Base-by-base conservation (phyloP, 1,140 invertebrate species). In the Drosophila lacertosa region DNA sequence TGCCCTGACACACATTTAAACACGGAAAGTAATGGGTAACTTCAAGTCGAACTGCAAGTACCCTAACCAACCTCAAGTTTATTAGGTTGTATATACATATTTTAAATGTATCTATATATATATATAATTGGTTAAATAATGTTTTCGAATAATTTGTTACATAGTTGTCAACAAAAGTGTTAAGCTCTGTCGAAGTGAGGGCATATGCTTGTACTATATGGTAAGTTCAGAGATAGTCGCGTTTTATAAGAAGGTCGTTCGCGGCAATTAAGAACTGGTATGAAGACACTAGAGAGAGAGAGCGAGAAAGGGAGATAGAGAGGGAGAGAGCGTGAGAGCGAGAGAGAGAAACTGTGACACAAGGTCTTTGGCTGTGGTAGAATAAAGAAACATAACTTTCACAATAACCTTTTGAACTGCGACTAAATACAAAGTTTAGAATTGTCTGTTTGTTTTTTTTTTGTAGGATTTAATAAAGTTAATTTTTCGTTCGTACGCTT, bases 341-440 rank as follows among this genome's bases (percentile, higher is more conserved):
- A n/a, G n/a, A 32, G 42, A 66, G 69, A 68, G 69, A 72, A 67
- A 72, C 48, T 53, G 48, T 50, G 55, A 35, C 68, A 65, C 66
- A 69, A 69, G 66, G 66, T 64, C 59, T 69, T 64, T 37, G 47
- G 18, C 7, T 9, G 35, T 18, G 42, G 18, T 65, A 65, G 60
- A 65, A 70, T 53, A 33, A 15, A 16, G 16, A 9, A 50, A 32
- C 58, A 72, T 69, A 48, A 84, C 76, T 86, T 84, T 84, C 73
- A 33, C 57, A 33, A 4, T 62, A 39, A 68, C 45, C 57, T 48
- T 13, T 15, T 33, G 37, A 22, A 53, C 32, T 48, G 7, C 48
- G 18, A 42, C 42, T 40, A 18, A 37, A 60, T 9, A 37, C 18
- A 39, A 44, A 40, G 10, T 42, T 39, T n/a, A 13, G 16, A 24